phyloP scores from a whole-genome alignment of 2,888 invertebrate species.

The Patella depressa region DNA sequence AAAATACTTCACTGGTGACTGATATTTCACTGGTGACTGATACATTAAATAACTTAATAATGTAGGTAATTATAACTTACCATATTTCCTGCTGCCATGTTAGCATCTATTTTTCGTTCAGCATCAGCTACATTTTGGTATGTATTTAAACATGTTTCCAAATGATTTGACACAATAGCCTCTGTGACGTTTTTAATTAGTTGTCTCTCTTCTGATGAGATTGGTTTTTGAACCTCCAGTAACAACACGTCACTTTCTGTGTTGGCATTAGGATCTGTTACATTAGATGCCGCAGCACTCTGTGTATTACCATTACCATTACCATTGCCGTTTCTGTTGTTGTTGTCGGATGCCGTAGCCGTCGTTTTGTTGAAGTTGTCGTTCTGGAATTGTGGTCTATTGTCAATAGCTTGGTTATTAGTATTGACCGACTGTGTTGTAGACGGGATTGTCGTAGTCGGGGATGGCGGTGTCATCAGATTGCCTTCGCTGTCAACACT shows the following conservation, averaged over 20 bases:
- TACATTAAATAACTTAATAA: too few species aligned
- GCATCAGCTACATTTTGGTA: conserved; percentile 79
- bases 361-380: neutral
- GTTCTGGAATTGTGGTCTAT: neutral
- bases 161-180: conserved; percentile 91
- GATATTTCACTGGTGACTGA: too few species aligned
- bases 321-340: neutral
- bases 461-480: neutral
- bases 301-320: neutral
- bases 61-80: conserved; percentile 33
- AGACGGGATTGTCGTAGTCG: neutral
- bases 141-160: conserved; percentile 97
- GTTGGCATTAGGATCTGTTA: neutral
- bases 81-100: conserved; percentile 34
- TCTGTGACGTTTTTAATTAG: conserved; percentile 72
- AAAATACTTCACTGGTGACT: too few species aligned
- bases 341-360: neutral
- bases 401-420: neutral
- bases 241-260: neutral
- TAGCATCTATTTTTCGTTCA: conserved; percentile 45
- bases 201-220: neutral
- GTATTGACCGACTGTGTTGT: neutral
- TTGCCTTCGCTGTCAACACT: conserved; percentile 4
- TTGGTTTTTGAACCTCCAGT: neutral
- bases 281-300: neutral